Percentiles rank a stretch among this genome's conserved stretches.
Conservation (phyloP, 2,113 vertebrate species). For the Octodon degus region DNA sequence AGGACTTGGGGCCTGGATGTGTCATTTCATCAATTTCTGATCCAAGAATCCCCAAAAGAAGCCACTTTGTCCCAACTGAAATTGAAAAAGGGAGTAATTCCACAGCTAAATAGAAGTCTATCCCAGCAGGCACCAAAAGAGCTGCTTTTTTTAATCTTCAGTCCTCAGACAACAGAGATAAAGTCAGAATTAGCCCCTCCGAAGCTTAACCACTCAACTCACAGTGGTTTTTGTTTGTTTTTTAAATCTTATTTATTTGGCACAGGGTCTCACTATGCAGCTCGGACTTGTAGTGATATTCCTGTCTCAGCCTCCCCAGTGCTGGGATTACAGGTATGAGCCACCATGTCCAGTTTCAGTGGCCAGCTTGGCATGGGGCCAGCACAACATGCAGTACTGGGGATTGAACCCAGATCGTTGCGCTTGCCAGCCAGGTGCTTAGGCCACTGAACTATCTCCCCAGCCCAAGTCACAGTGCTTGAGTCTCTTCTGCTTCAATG, state of each 20-base stretch:
- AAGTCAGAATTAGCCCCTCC: neutral
- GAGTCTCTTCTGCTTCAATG: neutral
- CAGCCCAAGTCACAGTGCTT: neutral
- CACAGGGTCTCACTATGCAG: no score
- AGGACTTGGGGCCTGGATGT: neutral
- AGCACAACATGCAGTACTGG: no score
- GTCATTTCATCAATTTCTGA: neutral
- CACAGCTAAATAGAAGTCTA: slow-evolving; percentile 46
- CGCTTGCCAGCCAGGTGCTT: no score
- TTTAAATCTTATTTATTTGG: no score
- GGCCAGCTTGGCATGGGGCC: no score
- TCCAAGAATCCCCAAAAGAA: slow-evolving; percentile 1
- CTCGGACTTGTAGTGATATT: no score
- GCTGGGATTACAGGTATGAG: no score
- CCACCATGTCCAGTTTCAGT: no score
- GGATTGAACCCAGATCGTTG: no score
- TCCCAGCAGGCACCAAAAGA: neutral
- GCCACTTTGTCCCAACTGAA: slow-evolving; percentile 23
- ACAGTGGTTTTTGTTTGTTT: neutral
- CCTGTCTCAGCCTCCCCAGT: no score
- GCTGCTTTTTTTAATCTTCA: neutral
- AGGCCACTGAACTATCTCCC: no score
- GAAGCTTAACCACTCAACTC: neutral
- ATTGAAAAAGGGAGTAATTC: slow-evolving; percentile 44
- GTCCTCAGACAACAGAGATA: slow-evolving; percentile 16